Conservation (phyloP, 2,797 vertebrate species). For the Pachyuromys duprasi region DNA sequence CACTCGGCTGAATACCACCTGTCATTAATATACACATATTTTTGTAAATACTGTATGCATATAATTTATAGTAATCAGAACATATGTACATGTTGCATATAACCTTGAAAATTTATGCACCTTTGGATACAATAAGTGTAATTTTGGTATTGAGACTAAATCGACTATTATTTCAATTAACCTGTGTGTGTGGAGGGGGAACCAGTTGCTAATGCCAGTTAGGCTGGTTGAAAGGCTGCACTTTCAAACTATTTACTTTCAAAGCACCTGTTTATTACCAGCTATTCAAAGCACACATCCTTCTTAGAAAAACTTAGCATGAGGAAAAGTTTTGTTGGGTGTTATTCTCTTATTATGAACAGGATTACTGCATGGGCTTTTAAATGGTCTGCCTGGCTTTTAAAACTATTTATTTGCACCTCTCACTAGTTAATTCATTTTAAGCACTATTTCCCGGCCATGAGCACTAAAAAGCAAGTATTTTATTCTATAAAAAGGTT, state of each 20-base stretch:
- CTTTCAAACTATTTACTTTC: slow-evolving; percentile 19
- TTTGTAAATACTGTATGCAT: not conserved
- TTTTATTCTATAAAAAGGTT: slow-evolving; percentile 37
- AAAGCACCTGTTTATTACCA: slow-evolving; percentile 2
- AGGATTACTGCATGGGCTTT: not conserved
- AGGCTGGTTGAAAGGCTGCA: not conserved
- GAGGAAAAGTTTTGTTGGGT: not conserved
- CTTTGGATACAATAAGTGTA: not conserved
- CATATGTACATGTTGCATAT: fast-evolving
- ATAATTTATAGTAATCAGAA: not conserved
- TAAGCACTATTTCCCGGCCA: not conserved
- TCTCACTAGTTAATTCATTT: not conserved
- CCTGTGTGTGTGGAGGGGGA: not conserved
- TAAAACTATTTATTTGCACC: not conserved
- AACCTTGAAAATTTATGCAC: not conserved
- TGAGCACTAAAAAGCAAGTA: slow-evolving; percentile 22
- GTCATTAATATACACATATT: not conserved
- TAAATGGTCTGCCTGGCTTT: not conserved
- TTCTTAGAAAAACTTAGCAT: not conserved
- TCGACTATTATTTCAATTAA: slow-evolving; percentile 11
- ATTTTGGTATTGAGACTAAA: not conserved
- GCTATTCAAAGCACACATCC: not conserved
- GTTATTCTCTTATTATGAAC: not conserved
- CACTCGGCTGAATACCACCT: not conserved
- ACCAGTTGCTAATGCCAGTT: not conserved